Conservation (phyloP, 2,888 invertebrate species). For the Mythimna vitellina region DNA sequence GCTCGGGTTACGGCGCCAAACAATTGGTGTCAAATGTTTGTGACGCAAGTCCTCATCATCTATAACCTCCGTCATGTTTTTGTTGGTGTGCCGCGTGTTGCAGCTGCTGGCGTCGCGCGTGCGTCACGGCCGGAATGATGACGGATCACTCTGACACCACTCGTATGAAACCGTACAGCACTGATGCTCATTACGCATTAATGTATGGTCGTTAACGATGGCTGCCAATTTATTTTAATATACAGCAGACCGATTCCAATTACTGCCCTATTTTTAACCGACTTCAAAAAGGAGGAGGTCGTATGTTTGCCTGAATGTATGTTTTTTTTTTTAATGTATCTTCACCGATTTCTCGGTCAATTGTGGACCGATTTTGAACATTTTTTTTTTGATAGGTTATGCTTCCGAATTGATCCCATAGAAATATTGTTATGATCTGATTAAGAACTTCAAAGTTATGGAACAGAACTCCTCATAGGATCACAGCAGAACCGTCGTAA, state of each 20-base stretch:
- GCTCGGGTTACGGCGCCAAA: slow-evolving; percentile 7
- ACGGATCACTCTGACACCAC: slow-evolving; percentile 3
- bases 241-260: slow-evolving; percentile 2
- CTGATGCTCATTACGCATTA: slow-evolving; percentile 26
- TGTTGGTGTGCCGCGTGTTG: neutral
- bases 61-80: neutral
- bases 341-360: too few relatives aligned
- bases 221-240: neutral
- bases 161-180: slow-evolving; percentile 7
- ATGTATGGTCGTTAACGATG: slow-evolving; percentile 10
- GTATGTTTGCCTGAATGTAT: too few relatives aligned
- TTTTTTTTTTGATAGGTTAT: too few relatives aligned
- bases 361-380: too few relatives aligned
- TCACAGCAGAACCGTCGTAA: too few relatives aligned
- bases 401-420: too few relatives aligned
- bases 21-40: neutral
- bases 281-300: too few relatives aligned
- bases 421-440: too few relatives aligned
- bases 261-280: too few relatives aligned
- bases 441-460: too few relatives aligned
- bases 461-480: too few relatives aligned
- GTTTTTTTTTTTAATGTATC: too few relatives aligned
- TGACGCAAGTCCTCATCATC: slow-evolving; percentile 1
- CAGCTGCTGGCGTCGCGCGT: slow-evolving; percentile 1
- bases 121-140: neutral